phyloP scores from a whole-genome alignment of 1,140 invertebrate species.

The Lasaia peninsularis region DNA sequence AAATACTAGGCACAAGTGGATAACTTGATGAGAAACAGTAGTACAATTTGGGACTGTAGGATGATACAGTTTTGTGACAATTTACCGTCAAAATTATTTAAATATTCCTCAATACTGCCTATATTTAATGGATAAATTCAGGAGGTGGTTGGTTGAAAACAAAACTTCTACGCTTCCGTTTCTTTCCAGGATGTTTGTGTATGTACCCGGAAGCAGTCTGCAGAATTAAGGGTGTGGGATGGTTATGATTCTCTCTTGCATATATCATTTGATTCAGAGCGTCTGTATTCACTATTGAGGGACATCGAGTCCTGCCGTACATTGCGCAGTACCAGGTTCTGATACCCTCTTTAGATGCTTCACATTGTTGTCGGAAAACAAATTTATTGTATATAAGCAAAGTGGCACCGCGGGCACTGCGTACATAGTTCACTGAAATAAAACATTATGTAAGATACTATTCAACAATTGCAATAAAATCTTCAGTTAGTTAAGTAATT shows the following conservation, averaged over 20 bases:
- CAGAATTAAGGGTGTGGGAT: slow-evolving; percentile 1
- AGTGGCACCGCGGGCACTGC: neutral
- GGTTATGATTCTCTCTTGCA: slow-evolving; percentile 8
- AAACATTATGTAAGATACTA: neutral
- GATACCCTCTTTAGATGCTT: slow-evolving; percentile 6
- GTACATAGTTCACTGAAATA: slow-evolving; percentile 10
- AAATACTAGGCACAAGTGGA: too few relatives aligned
- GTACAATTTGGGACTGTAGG: too few relatives aligned
- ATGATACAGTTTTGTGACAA: too few relatives aligned
- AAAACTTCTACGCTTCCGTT: slow-evolving; percentile 3
- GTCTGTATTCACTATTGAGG: slow-evolving; percentile 3
- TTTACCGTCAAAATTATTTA: too few relatives aligned
- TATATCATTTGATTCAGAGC: slow-evolving; percentile 7
- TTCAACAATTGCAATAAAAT: neutral
- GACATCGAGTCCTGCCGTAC: slow-evolving; percentile 1
- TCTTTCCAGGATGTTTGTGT: slow-evolving; percentile 6
- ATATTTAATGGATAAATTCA: slow-evolving; percentile 5
- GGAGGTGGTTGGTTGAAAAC: slow-evolving; percentile 1
- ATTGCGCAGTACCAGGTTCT: slow-evolving; percentile 6
- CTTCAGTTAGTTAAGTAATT: too few relatives aligned
- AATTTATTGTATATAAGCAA: slow-evolving; percentile 10
- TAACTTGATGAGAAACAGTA: too few relatives aligned
- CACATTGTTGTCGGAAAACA: slow-evolving; percentile 4
- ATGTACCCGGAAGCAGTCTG: slow-evolving; percentile 4
- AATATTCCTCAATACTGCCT: neutral